Conservation (phyloP, 2,113 vertebrate genomes). For the Etheostoma cragini region DNA sequence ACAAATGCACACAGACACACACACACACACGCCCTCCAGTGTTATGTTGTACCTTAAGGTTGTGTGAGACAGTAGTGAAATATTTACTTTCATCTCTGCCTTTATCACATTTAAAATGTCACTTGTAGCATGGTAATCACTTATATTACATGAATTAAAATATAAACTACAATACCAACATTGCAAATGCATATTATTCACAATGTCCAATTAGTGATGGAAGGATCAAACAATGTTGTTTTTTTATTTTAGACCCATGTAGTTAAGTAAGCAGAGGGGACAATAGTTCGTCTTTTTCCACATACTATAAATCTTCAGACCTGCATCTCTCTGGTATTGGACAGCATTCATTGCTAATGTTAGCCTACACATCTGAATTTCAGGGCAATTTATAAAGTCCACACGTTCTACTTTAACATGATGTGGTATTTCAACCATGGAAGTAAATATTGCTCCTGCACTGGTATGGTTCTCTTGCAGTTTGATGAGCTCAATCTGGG, state of each 20-base stretch:
- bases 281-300: background rate
- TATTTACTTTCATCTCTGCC: background rate
- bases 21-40: background rate
- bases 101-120: slow-evolving; percentile 4
- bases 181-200: background rate
- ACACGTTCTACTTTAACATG: slow-evolving; percentile 22
- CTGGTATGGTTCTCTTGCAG: slow-evolving; percentile 15
- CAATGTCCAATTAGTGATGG: background rate
- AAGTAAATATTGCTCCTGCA: slow-evolving; percentile 53
- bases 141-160: background rate
- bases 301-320: slow-evolving; percentile 3
- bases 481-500: slow-evolving; percentile 55
- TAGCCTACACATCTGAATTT: slow-evolving; percentile 27
- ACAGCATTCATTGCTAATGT: slow-evolving; percentile 11
- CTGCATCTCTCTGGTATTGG: slow-evolving; percentile 21
- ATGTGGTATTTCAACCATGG: slow-evolving; percentile 31
- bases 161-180: background rate
- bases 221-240: background rate
- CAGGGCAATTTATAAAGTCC: slow-evolving; percentile 22
- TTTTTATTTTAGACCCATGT: background rate
- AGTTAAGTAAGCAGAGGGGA: background rate
- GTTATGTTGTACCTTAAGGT: slow-evolving; percentile 13
- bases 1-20: background rate
- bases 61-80: background rate
- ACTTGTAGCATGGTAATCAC: background rate